Conservation (phyloP, 2,888 invertebrate genomes). For the Carterocephalus palaemon region DNA sequence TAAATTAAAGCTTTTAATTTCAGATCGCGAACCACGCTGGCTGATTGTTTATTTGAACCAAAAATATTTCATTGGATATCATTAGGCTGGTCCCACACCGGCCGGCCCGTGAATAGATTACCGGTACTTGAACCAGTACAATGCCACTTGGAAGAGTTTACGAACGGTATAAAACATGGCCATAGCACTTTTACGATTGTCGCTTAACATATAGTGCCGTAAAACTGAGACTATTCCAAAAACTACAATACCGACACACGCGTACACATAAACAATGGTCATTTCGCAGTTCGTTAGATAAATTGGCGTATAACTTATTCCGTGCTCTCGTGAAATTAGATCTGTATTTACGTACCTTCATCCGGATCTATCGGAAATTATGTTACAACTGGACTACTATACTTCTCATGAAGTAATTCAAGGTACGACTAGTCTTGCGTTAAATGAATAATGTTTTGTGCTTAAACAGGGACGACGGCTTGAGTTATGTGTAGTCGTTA, state of each 20-base stretch:
- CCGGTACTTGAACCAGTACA: conserved; percentile 50
- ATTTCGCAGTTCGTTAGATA: conserved; percentile 63
- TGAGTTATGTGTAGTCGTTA: too few relatives aligned
- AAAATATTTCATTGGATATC: conserved; percentile 43
- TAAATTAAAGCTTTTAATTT: not conserved
- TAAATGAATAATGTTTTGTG: too few relatives aligned
- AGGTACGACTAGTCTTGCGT: conserved; percentile 9
- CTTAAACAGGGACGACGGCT: too few relatives aligned
- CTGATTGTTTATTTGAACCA: conserved; percentile 35
- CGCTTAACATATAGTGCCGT: conserved; percentile 69
- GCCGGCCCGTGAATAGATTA: conserved; percentile 47
- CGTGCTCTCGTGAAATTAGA: conserved; percentile 24
- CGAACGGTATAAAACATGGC: conserved; percentile 65
- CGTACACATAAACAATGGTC: conserved; percentile 52
- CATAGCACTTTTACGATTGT: conserved; percentile 65
- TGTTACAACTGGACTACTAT: conserved; percentile 16
- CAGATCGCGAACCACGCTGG: not conserved
- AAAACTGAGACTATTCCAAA: conserved; percentile 56
- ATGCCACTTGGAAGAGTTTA: conserved; percentile 49
- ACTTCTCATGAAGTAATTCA: conserved; percentile 7
- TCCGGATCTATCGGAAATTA: conserved; percentile 23
- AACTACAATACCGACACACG: conserved; percentile 40
- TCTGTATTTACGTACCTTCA: conserved; percentile 30
- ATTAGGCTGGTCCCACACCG: conserved; percentile 43
- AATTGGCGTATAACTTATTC: conserved; percentile 56